Conservation (phyloP, 2,113 vertebrate genomes). For the Tetraodon nigroviridis region DNA sequence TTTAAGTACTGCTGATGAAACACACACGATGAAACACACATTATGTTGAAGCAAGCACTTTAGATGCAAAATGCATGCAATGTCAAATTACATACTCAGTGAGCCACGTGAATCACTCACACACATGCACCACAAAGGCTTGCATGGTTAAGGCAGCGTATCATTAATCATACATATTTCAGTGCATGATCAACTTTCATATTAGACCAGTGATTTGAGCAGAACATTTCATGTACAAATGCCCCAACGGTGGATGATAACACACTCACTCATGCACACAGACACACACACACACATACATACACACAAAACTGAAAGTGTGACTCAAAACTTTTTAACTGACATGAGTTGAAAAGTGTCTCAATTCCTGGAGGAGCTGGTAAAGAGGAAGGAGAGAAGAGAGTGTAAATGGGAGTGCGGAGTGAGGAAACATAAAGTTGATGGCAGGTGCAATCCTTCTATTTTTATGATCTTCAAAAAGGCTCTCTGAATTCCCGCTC, state of each 20-base stretch:
- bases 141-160: not conserved
- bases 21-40: not conserved
- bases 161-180: not conserved
- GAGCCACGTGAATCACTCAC: conserved; percentile 13
- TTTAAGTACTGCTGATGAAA: not conserved
- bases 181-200: not conserved
- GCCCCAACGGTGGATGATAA: not conserved
- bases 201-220: conserved; percentile 1
- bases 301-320: not conserved
- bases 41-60: conserved; percentile 2
- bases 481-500: conserved; percentile 55
- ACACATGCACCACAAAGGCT: not conserved
- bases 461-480: conserved; percentile 55
- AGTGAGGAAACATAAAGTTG: conserved; percentile 35
- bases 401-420: not conserved
- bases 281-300: not conserved
- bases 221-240: not conserved
- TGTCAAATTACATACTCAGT: conserved; percentile 40
- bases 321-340: conserved; percentile 14
- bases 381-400: not conserved
- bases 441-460: conserved; percentile 33
- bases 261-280: not conserved
- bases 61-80: conserved; percentile 47
- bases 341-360: conserved; percentile 5
- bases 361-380: conserved; percentile 16